Base-by-base conservation (phyloP, 2,797 vertebrate species). In the Capromys pilorides region DNA sequence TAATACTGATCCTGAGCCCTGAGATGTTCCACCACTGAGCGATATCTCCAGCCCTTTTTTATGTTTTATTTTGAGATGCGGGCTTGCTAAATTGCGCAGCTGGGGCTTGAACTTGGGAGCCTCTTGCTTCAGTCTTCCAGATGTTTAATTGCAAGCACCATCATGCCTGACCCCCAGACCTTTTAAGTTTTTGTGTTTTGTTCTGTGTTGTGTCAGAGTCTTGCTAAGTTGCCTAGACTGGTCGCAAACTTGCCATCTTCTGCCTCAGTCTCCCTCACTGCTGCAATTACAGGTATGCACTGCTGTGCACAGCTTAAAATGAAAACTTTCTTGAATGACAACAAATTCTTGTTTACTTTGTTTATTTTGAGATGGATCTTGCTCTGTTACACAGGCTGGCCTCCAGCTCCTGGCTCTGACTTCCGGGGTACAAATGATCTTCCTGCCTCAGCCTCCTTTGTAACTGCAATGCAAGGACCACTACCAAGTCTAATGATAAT, bases 271-370 rank as follows among this genome's bases (percentile, higher is more conserved):
- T 93, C 57, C 41, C 26, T 54, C 45, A 33, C 45, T 49, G 41
- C 64, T 73, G 33, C 62, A 62, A 51, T 51, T n/a, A 79, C 62
- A 59, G 49, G 22, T 45, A n/a, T 28, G 3, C 5, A 24, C 41
- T 51, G 49, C 5, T 31, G 7, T 14, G 8, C 31, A 26, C 49
- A 51, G 12, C 9, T 54, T 79, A 54, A 79, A 78, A 28, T 21
- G 33, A 86, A 31, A 73, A 41, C 26, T 87, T 61, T 89, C 69
- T 92, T 71, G 51, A 92, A 90, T 39, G 78, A 81, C n/a, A 45
- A 84, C 54, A 87, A 26, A 49, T 66, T 73, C 18, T 61, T n/a
- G 18, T 26, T 85, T 84, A 22, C 62, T n/a, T 66, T 57, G 6
- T 73, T 71, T 87, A 71, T 64, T 82, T 64, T 41, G 51, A 84